phyloP scores from a whole-genome alignment of 2,113 vertebrate species.

The Oncorhynchus clarkii region DNA sequence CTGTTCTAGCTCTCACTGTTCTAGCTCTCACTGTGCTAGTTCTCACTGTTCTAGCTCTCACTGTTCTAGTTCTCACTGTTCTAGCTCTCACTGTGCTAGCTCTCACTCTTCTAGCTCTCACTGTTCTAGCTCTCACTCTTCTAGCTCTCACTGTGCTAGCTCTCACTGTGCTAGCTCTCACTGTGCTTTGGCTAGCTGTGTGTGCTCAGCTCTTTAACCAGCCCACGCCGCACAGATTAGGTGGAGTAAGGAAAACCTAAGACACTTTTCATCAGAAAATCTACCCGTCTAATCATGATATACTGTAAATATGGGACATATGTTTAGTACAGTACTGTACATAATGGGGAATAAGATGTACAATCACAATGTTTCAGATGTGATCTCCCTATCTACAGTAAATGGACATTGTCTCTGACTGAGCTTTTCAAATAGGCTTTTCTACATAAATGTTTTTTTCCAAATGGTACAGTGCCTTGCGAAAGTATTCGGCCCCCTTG shows the following conservation, averaged over 20 bases:
- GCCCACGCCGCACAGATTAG: constrained; percentile 21
- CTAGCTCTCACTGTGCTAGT: constrained; percentile 24
- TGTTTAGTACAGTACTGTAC: not conserved
- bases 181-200: constrained; percentile 4
- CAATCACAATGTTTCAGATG: not conserved
- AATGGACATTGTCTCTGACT: not conserved
- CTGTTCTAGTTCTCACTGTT: not conserved
- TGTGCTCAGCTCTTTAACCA: constrained; percentile 32
- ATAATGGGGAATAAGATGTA: not conserved
- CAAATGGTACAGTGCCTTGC: too few relatives aligned
- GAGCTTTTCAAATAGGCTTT: not conserved
- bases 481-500: too few relatives aligned
- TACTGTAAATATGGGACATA: not conserved
- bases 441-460: not conserved
- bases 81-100: constrained; percentile 12
- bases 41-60: constrained; percentile 15
- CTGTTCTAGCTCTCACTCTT: not conserved
- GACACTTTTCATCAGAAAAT: constrained; percentile 5
- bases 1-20: not conserved
- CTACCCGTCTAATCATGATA: not conserved
- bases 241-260: constrained; percentile 18
- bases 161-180: constrained; percentile 23
- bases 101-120: constrained; percentile 22
- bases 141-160: constrained; percentile 13
- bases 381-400: not conserved